Conservation (phyloP, 1,140 invertebrate species). For the Venustaconcha ellipsiformis region DNA sequence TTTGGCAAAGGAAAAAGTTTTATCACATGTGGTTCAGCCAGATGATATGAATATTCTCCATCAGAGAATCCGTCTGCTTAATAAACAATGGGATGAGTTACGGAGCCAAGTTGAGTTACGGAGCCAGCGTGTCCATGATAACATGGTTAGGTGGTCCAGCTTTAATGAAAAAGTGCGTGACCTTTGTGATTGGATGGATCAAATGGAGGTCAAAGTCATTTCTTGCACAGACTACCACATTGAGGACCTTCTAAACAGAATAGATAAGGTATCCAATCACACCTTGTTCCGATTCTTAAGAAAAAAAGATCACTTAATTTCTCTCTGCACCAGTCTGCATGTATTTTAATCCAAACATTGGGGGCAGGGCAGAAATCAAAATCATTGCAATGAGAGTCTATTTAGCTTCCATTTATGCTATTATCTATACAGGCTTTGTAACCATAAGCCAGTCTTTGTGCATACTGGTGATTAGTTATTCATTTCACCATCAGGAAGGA, state of each 20-base stretch:
- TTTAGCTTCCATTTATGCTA: too few species aligned
- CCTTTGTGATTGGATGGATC: constrained; percentile 56
- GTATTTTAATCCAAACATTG: too few species aligned
- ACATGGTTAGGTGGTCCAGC: constrained; percentile 53
- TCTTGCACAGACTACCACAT: constrained; percentile 57
- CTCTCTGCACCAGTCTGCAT: too few species aligned
- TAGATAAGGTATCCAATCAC: constrained; percentile 54
- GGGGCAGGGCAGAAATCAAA: too few species aligned
- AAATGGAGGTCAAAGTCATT: constrained; percentile 57
- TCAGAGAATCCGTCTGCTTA: constrained; percentile 79
- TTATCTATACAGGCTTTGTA: too few species aligned
- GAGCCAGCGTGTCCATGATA: constrained; percentile 52
- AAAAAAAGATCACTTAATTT: too few species aligned
- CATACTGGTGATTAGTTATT: too few species aligned
- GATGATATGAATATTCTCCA: constrained; percentile 86
- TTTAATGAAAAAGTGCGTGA: constrained; percentile 46
- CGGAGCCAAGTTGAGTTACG: constrained; percentile 47
- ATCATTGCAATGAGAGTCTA: too few species aligned
- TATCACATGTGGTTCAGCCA: constrained; percentile 86
- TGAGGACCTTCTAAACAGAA: constrained; percentile 60
- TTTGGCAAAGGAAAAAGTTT: constrained; percentile 81
- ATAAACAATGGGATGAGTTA: constrained; percentile 72
- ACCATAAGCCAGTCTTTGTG: too few species aligned
- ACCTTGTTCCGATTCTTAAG: too few species aligned
- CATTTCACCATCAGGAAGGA: too few species aligned